Conservation (phyloP, 2,888 invertebrate species). For the Acanthosoma haemorrhoidale region DNA sequence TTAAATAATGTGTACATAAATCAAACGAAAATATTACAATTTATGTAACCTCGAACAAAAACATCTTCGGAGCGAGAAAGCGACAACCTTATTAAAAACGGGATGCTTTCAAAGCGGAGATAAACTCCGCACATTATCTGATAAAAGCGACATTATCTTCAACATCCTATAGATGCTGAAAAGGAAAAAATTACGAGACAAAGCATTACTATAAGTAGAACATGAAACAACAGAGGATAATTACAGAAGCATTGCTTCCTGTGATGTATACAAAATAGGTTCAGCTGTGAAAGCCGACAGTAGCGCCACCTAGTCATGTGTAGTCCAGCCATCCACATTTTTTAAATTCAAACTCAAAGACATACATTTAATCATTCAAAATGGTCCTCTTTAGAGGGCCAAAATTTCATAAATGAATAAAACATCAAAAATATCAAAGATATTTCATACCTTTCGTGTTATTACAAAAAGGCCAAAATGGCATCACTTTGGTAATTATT, state of each 20-base stretch:
- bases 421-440: background rate
- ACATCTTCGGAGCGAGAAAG: conserved; percentile 33
- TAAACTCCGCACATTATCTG: background rate
- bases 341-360: conserved; percentile 5
- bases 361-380: background rate
- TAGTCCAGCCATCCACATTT: background rate
- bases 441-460: background rate
- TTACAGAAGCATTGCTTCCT: conserved; percentile 27
- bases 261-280: conserved; percentile 20
- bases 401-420: conserved; percentile 7
- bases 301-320: background rate
- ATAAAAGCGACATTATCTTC: background rate
- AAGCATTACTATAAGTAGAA: background rate
- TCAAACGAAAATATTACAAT: too few species aligned
- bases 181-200: background rate
- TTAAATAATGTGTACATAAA: background rate
- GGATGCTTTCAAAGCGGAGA: background rate
- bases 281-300: conserved; percentile 24
- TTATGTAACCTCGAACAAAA: conserved; percentile 35
- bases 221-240: conserved; percentile 17
- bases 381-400: background rate
- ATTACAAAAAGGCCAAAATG: background rate
- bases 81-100: conserved; percentile 4
- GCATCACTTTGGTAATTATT: background rate
- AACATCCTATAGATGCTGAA: background rate